These are phyloP conservation scores for Nebria ingens DNA, from an alignment of 1,140 invertebrate genomes.

Conservation along the genomic window DNA sequence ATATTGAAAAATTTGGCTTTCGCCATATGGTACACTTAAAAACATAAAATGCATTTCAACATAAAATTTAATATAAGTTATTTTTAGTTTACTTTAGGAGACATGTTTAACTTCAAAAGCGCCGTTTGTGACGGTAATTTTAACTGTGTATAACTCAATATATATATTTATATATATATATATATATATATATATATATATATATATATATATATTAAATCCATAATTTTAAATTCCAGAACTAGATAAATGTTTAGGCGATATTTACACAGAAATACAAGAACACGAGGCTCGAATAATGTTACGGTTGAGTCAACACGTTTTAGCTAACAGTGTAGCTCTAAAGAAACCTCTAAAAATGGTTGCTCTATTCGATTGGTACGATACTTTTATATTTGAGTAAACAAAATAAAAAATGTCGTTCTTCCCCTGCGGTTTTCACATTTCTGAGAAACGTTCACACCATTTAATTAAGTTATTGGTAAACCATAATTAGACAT, in stretches of 20 bases:
- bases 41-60: background rate
- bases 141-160: background rate
- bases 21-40: conserved; percentile 53
- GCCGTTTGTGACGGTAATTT: conserved; percentile 56
- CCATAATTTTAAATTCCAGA: conserved; percentile 42
- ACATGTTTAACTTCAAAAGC: conserved; percentile 65
- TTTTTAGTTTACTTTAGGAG: conserved; percentile 24
- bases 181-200: too few relatives aligned
- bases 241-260: conserved; percentile 62
- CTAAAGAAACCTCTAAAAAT: conserved; percentile 51
- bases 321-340: conserved; percentile 48
- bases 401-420: background rate
- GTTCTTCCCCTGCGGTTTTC: conserved; percentile 13
- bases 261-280: conserved; percentile 62
- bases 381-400: conserved; percentile 22
- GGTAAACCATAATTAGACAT: background rate
- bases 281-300: conserved; percentile 67
- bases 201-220: conserved; percentile 12
- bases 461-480: conserved; percentile 10
- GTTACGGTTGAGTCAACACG: conserved; percentile 51
- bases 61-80: background rate
- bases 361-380: conserved; percentile 67
- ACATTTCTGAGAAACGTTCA: conserved; percentile 11
- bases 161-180: conserved; percentile 11
- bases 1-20: conserved; percentile 48